Evolutionary conservation across 64 coral and sea anemone genomes (phyloP), one percentile per base, ranked within the genome.

Genomic region (Trachythela sp.): DNA sequence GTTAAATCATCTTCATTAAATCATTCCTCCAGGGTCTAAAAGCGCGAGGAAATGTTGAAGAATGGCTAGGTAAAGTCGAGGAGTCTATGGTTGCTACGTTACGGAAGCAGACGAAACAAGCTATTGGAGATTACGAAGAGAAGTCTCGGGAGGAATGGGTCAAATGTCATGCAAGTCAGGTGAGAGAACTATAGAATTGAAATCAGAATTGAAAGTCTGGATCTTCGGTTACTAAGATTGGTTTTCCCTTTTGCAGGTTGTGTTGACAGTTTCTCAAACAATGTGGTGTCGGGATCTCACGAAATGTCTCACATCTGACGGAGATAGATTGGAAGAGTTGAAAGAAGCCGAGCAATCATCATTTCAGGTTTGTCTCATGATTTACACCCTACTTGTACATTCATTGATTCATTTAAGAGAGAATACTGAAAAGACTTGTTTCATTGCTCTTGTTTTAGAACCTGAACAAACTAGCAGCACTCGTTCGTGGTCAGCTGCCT

Each of bases 51-150:
- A 98, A 98, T 67, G 95, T 98, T 60, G 95, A 98, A 88, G 95
- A 98, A 86, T 98, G 95, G 95, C 86, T 98, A 13, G 95, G 95
- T 59, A 98, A 98, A 84, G 95, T 98, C 22, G 95, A 98, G 34
- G 95, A 98, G 51, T 94, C 92, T 10, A 98, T 98, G 95, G 95
- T 98, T 9, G 49, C 89, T 34, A 94, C 95, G 5, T 51, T 94
- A 36, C 94, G 95, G 43, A 70, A 86, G 54, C 83, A 94, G 0
- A 93, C 95, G 32, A 98, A 98, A 49, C 88, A 93, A 36, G 86
- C 95, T 29, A 98, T 98, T 30, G 84, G 91, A 89, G 95, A 98
- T 48, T 98, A 93, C 75, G 95, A 98, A 54, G 86, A 90, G 68
- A 90, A 91, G 76, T 59, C 95, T 9, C 77, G 95, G 40, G 95